These are phyloP conservation scores for Myotis lucifugus DNA, from an alignment of 2,113 vertebrate species.

Conservation along the genomic window DNA sequence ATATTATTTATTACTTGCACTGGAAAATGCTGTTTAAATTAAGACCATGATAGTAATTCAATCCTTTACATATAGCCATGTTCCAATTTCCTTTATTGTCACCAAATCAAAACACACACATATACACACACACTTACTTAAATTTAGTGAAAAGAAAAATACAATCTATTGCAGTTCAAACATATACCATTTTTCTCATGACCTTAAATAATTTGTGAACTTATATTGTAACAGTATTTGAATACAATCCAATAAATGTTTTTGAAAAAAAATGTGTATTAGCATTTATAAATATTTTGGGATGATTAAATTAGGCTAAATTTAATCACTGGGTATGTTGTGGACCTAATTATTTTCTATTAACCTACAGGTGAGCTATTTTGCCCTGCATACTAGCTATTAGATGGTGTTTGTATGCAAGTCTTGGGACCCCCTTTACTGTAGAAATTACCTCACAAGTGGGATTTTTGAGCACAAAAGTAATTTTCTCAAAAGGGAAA, in stretches of 20 bases:
- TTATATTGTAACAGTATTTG: not conserved
- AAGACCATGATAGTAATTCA: not conserved
- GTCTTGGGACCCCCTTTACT: not conserved
- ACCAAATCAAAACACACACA: not conserved
- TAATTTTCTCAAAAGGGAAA: not conserved
- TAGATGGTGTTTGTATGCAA: not conserved
- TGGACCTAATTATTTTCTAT: not conserved
- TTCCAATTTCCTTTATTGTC: not conserved
- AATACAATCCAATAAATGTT: not conserved
- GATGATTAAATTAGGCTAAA: not conserved
- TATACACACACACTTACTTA: not conserved
- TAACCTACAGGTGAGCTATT: not conserved
- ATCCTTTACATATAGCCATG: not conserved
- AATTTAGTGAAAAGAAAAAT: not conserved
- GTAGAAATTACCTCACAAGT: not conserved
- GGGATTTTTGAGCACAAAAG: not conserved
- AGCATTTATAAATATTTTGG: slow-evolving; percentile 12
- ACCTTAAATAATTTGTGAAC: not conserved
- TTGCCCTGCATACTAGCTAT: not conserved
- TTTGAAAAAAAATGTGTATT: not conserved
- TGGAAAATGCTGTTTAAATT: not conserved
- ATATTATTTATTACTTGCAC: not conserved
- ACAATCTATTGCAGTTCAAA: not conserved
- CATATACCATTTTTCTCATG: not conserved
- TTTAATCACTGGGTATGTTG: not conserved